These are phyloP conservation scores for Drosophila orosa DNA, from an alignment of 1,140 invertebrate genomes.

Conservation along the genomic window DNA sequence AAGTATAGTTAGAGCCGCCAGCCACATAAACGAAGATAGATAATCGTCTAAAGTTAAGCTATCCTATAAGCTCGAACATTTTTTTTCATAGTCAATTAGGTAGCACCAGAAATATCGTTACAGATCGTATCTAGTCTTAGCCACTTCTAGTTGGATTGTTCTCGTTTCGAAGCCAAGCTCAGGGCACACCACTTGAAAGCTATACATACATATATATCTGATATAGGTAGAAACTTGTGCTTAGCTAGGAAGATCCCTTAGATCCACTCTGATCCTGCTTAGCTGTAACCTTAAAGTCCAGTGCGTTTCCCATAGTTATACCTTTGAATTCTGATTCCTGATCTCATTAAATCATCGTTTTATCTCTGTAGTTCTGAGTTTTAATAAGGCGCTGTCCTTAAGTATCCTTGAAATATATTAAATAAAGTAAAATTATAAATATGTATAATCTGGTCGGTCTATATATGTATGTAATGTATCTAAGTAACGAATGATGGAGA, in stretches of 20 bases:
- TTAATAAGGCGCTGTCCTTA: neutral
- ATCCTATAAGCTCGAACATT: constrained; percentile 18
- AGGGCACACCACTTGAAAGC: constrained; percentile 39
- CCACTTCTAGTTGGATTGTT: constrained; percentile 47
- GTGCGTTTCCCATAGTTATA: constrained; percentile 9
- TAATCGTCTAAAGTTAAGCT: constrained; percentile 32
- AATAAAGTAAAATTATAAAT: constrained; percentile 7
- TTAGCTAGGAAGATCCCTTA: constrained; percentile 20
- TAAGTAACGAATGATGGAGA: constrained; percentile 16
- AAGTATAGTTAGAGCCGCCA: constrained; percentile 36
- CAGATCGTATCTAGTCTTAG: constrained; percentile 30
- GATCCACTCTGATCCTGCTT: neutral
- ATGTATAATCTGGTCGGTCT: neutral
- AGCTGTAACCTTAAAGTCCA: neutral
- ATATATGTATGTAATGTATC: constrained; percentile 16
- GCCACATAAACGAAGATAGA: constrained; percentile 26
- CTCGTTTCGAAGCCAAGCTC: constrained; percentile 46
- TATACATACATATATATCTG: constrained; percentile 3
- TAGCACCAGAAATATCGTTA: constrained; percentile 50
- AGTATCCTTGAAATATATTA: constrained; percentile 11
- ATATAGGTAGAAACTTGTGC: constrained; percentile 14
- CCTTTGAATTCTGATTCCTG: constrained; percentile 3
- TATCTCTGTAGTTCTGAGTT: neutral
- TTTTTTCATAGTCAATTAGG: constrained; percentile 50
- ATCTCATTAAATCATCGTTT: constrained; percentile 14